These are phyloP conservation scores for Haliclona indistincta DNA, from an alignment of 37 sponge, comb jelly and placozoan genomes.

Conservation along the genomic window DNA sequence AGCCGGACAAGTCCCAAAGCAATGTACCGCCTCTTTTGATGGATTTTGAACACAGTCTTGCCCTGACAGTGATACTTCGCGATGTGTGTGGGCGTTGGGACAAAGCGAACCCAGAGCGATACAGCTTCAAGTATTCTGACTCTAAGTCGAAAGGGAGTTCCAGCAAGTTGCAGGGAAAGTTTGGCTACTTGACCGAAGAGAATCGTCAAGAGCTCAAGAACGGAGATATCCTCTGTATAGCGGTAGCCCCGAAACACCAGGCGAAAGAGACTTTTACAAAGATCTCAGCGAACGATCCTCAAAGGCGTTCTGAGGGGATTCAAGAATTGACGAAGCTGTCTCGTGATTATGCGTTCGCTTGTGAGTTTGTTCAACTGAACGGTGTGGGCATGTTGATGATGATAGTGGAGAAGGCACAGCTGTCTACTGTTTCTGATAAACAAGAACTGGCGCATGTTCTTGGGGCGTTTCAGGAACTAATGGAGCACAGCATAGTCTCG, in stretches of 20 bases:
- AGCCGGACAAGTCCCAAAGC: constrained; percentile 30
- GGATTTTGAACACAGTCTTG: constrained; percentile 52
- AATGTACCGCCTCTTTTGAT: constrained; percentile 68
- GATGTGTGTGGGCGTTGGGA: constrained; percentile 78
- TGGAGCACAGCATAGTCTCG: constrained; percentile 88
- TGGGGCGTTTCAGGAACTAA: constrained; percentile 75
- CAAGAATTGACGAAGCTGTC: constrained; percentile 32
- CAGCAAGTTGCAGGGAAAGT: constrained; percentile 25
- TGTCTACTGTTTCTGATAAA: constrained; percentile 19
- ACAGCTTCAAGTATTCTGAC: constrained; percentile 74
- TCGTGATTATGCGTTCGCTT: constrained; percentile 63
- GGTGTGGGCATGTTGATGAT: constrained; percentile 54
- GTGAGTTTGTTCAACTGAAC: constrained; percentile 64
- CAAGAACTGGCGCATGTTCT: constrained; percentile 34
- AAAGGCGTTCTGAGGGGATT: constrained; percentile 22
- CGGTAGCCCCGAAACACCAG: constrained; percentile 40
- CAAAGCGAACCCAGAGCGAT: constrained; percentile 64
- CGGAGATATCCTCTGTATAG: constrained; percentile 76
- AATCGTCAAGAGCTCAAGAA: constrained; percentile 68
- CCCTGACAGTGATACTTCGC: constrained; percentile 43
- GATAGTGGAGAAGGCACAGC: constrained; percentile 47
- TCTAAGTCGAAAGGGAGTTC: constrained; percentile 22
- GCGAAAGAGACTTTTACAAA: constrained; percentile 51
- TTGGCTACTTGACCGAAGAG: constrained; percentile 79
- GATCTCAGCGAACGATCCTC: constrained; percentile 21